Evolutionary conservation across 2,797 vertebrate species (phyloP), one percentile per base, ranked within the genome.

Genomic region (Chelonia mydas): DNA sequence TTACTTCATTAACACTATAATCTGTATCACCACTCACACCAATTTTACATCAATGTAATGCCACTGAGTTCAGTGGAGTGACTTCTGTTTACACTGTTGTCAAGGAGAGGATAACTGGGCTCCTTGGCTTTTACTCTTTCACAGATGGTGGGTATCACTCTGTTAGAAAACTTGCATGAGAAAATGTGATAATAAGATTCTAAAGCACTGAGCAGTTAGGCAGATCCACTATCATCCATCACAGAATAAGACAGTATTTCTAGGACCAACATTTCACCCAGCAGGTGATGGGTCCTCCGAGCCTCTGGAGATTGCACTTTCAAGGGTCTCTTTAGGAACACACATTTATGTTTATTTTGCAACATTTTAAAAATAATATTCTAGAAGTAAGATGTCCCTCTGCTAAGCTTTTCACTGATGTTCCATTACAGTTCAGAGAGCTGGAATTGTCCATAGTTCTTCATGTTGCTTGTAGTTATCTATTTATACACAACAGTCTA

Each of bases 281-380:
- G 13, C 11, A 76, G 25, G 45, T 47, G 15, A 28, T 16, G 13
- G n/a, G 37, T 68, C 19, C n/a, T 37, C 19, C 11, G 25, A 76
- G 74, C 4, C 74, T 76, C 74, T 76, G 37, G n/a, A 41, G 68
- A 41, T 3, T 47, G 7, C 7, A 76, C 7, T 77, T 47, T 77
- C 25, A 77, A 77, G 45, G 47, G 15, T 27, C 11, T 61, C 15
- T 86, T 41, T 8, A 31, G 33, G 59, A 31, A 47, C 80, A 8
- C 9, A 7, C 0, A 0, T 90, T 59, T 68, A 3, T 17, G 41
- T n/a, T 11, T 11, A 3, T 1, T 11, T 31, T 7, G 23, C 28
- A 65, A 83, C 37, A 50, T 83, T 88, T 55, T 55, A 11, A 59
- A 47, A 4, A 54, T 45, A 51, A 31, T 50, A 9, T 1, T 72